phyloP scores from a whole-genome alignment of 1,140 invertebrate genomes.

The Drosophila nikananu region DNA sequence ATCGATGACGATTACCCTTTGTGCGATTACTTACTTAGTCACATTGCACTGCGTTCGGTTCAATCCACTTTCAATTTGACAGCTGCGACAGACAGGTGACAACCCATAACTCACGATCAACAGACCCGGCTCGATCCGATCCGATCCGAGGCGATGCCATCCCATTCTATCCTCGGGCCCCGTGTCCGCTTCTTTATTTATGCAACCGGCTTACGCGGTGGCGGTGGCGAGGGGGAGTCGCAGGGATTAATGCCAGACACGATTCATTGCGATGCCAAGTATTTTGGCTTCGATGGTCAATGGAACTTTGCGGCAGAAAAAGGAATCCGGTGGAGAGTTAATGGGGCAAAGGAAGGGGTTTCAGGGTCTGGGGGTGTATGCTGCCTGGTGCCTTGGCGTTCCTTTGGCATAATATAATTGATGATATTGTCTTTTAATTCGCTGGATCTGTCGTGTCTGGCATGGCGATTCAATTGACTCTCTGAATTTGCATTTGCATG shows the following conservation, averaged over 20 bases:
- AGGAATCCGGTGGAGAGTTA: slow-evolving; percentile 35
- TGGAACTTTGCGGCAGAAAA: slow-evolving; percentile 53
- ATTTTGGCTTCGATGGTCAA: slow-evolving; percentile 56
- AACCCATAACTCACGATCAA: slow-evolving; percentile 80
- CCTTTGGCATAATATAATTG: slow-evolving; percentile 82
- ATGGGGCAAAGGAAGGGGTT: not conserved
- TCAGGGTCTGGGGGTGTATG: not conserved
- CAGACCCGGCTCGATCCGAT: slow-evolving; percentile 41
- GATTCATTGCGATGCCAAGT: slow-evolving; percentile 58
- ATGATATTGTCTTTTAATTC: slow-evolving; percentile 85
- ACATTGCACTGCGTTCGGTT: slow-evolving; percentile 41
- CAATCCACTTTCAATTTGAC: slow-evolving; percentile 85
- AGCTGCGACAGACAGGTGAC: slow-evolving; percentile 84
- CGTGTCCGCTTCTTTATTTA: slow-evolving; percentile 77
- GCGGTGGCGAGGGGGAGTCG: slow-evolving; percentile 12
- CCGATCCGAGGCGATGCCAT: slow-evolving; percentile 4
- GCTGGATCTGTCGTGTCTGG: slow-evolving; percentile 66
- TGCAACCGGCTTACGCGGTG: slow-evolving; percentile 62
- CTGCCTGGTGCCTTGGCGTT: slow-evolving; percentile 26
- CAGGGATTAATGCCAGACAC: slow-evolving; percentile 69
- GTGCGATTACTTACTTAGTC: slow-evolving; percentile 49
- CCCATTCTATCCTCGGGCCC: slow-evolving; percentile 22
- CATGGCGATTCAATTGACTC: slow-evolving; percentile 55
- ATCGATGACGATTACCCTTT: slow-evolving; percentile 74
- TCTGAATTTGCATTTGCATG: slow-evolving; percentile 54